These are phyloP conservation scores for Sipha maydis DNA, from an alignment of 2,888 invertebrate species.

Conservation along the genomic window DNA sequence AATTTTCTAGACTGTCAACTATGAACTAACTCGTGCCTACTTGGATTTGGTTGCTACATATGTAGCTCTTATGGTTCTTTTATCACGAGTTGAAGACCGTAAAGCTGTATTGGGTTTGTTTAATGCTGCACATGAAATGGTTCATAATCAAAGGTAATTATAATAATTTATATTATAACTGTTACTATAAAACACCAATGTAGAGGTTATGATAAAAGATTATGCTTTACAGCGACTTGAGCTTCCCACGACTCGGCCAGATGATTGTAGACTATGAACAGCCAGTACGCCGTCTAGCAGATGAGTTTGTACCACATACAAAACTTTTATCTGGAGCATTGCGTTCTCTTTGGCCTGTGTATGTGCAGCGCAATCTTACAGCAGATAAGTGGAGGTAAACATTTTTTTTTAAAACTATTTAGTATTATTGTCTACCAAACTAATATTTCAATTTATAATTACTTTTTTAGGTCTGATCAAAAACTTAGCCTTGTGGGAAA, in stretches of 20 bases:
- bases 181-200: neutral
- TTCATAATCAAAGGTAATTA: conserved; percentile 78
- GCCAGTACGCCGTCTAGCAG: conserved; percentile 92
- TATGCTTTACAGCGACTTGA: conserved; percentile 75
- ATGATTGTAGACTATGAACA: conserved; percentile 98
- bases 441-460: neutral
- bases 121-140: conserved; percentile 97
- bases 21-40: conserved; percentile 95
- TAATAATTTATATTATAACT: neutral
- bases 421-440: neutral
- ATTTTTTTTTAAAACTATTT: neutral
- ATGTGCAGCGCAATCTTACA: conserved; percentile 86
- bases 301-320: conserved; percentile 96
- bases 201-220: neutral
- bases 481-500: conserved; percentile 93
- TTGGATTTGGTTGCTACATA: conserved; percentile 94
- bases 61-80: conserved; percentile 93
- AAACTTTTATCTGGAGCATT: conserved; percentile 87
- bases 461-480: conserved; percentile 77
- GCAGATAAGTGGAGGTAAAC: conserved; percentile 88
- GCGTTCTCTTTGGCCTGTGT: conserved; percentile 87
- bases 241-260: conserved; percentile 95
- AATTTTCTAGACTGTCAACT: conserved; percentile 79
- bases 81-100: conserved; percentile 97
- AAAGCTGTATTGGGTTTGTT: conserved; percentile 97